Evolutionary conservation across 2,888 invertebrate species (phyloP), one percentile per base, ranked within the genome.

Genomic region (Bhutanitis thaidina): DNA sequence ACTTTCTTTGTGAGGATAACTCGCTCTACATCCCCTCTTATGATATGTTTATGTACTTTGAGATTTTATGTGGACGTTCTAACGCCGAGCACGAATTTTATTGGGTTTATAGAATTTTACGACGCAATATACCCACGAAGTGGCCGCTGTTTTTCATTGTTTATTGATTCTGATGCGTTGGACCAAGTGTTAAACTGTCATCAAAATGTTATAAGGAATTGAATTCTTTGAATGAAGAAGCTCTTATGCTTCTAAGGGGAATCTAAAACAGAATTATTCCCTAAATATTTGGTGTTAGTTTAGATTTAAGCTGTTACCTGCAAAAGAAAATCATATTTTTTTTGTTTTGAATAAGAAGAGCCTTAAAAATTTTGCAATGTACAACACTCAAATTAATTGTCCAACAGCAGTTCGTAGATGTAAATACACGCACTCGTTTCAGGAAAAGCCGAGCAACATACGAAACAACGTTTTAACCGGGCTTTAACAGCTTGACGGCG

Each of bases 21-120:
- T 81, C 78, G 78, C 69, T 78, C 76, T 76, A 77, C 74, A 81
- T 77, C 84, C 82, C 83, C 82, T 77, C 86, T 88, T 88, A 89
- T 87, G 87, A 88, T 88, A 89, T 88, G 89, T 89, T 88, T 89
- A 88, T 87, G 88, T 88, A 87, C 87, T 87, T 84, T 81, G 74
- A 79, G 87, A 87, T 88, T 88, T 89, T 88, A 89, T 88, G 87
- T 80, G 88, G 79, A 79, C 83, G 83, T 88, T 88, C 84, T 80
- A 77, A 88, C 84, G 85, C 88, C 61, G 69, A 75, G 87, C 88
- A 88, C 88, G 88, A 86, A 77, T 87, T 88, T 89, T 89, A 88
- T 88, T 84, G 85, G 80, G 80, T 78, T 88, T 87, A 87, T 88
- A 89, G 87, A 88, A 87, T 89, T 88, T 89, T 89, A 88, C 84